These are phyloP conservation scores for Zeuzera pyrina DNA, from an alignment of 2,888 invertebrate species.

Conservation along the genomic window DNA sequence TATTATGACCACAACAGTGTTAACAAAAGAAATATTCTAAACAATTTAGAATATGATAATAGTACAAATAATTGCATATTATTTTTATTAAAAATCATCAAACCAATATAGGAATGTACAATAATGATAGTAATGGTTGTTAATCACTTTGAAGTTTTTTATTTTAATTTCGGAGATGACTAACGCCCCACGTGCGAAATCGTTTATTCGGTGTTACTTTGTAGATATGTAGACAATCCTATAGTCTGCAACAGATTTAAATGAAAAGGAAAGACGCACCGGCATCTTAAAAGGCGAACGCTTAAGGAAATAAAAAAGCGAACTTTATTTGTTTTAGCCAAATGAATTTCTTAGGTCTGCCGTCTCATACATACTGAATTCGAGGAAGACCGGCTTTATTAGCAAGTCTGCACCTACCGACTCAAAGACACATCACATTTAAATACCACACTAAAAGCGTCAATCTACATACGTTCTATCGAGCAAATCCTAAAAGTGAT, in stretches of 20 bases:
- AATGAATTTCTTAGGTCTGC: slow-evolving; percentile 60
- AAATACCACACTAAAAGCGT: slow-evolving; percentile 69
- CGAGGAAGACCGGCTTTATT: slow-evolving; percentile 51
- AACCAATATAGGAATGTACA: too few relatives aligned
- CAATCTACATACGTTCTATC: slow-evolving; percentile 67
- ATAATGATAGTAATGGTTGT: too few relatives aligned
- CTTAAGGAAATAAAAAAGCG: slow-evolving; percentile 48
- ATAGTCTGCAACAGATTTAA: slow-evolving; percentile 33
- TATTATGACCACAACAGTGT: too few relatives aligned
- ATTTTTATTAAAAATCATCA: too few relatives aligned
- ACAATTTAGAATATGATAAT: too few relatives aligned
- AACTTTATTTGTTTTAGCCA: slow-evolving; percentile 61
- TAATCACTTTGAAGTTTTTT: too few relatives aligned
- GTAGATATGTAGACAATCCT: too few relatives aligned
- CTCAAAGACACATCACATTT: slow-evolving; percentile 59
- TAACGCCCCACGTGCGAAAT: too few relatives aligned
- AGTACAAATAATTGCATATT: too few relatives aligned
- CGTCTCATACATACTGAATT: slow-evolving; percentile 46
- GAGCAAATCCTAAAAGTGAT: slow-evolving; percentile 68
- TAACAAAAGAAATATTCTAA: too few relatives aligned
- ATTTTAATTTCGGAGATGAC: too few relatives aligned
- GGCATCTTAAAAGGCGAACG: slow-evolving; percentile 45
- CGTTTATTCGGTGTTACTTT: too few relatives aligned
- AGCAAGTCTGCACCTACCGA: slow-evolving; percentile 38
- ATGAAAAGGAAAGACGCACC: slow-evolving; percentile 38